These are phyloP conservation scores for Fulica atra DNA, from an alignment of 2,113 vertebrate genomes.

Conservation along the genomic window DNA sequence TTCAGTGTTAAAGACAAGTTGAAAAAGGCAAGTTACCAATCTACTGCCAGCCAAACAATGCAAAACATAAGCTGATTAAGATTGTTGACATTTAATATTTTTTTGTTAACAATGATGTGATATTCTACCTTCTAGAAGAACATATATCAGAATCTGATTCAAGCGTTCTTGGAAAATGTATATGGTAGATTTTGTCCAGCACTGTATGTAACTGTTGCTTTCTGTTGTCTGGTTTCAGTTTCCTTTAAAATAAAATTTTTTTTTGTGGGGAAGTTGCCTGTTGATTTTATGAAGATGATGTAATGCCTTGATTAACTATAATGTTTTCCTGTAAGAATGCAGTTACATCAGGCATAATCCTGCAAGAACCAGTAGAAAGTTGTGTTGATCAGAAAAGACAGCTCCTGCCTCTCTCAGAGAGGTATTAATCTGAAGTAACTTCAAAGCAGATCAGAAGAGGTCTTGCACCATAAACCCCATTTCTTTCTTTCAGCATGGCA, in stretches of 20 bases:
- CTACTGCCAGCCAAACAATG: constrained; percentile 42
- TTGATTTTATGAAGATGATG: constrained; percentile 3
- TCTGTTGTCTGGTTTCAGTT: constrained; percentile 60
- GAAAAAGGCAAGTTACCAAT: constrained; percentile 41
- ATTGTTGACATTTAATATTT: constrained; percentile 12
- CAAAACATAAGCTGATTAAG: constrained; percentile 12
- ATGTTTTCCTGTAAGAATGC: not conserved
- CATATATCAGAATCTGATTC: constrained; percentile 43
- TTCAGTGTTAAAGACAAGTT: not conserved
- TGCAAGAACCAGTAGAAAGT: not conserved
- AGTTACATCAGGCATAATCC: not conserved
- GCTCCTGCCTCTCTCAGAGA: not conserved
- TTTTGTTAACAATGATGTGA: constrained; percentile 20
- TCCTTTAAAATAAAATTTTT: constrained; percentile 76
- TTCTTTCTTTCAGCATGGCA: not conserved
- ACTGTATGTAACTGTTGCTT: constrained; percentile 66
- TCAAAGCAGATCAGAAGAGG: not conserved
- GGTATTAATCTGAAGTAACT: not conserved
- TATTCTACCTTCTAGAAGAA: constrained; percentile 54
- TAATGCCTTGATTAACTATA: not conserved
- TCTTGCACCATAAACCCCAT: not conserved
- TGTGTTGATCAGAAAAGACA: not conserved
- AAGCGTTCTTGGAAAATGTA: constrained; percentile 38
- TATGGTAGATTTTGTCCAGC: constrained; percentile 68
- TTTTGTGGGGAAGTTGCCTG: constrained; percentile 63